Percentiles rank a stretch among this genome's conserved stretches.
Evolutionary conservation across 2,113 vertebrate species (phyloP).

Genomic region (Terrapene triunguis): DNA sequence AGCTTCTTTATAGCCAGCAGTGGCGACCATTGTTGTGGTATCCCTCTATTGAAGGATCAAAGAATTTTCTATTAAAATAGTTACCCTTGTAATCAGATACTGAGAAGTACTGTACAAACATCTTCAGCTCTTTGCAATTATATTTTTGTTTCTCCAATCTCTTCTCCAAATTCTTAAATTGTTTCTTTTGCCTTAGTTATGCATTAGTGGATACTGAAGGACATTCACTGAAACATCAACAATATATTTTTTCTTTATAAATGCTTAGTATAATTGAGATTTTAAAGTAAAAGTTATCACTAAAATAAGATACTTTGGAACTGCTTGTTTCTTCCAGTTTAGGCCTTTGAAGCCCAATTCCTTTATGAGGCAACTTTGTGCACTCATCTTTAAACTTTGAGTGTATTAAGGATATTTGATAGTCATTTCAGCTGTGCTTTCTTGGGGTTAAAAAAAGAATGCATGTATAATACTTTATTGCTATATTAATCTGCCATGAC

Average conservation of each 20-base stretch:
- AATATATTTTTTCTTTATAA: constrained; percentile 3
- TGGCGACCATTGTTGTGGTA: neutral
- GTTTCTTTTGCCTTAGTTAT: neutral
- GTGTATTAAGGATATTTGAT: too few species aligned
- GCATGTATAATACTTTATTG: constrained; percentile 22
- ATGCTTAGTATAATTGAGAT: neutral
- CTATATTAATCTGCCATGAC: constrained; percentile 17
- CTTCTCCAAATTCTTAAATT: neutral
- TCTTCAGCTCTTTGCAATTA: neutral
- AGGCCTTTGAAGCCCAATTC: neutral
- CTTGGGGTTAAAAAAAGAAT: constrained; percentile 4
- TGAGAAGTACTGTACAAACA: neutral
- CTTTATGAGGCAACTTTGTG: neutral
- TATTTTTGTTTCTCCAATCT: neutral
- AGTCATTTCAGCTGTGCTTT: constrained; percentile 21
- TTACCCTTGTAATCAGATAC: rapidly evolving
- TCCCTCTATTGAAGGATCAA: neutral
- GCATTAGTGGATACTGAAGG: neutral
- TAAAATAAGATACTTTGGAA: constrained; percentile 24
- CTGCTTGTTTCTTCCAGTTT: neutral
- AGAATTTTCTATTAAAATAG: neutral
- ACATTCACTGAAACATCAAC: neutral
- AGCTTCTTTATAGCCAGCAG: neutral
- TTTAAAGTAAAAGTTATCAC: neutral
- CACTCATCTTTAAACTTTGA: too few species aligned